Evolutionary conservation across 2,113 vertebrate genomes (phyloP), one percentile per base, ranked within the genome.

Genomic region (Tragelaphus buxtoni): DNA sequence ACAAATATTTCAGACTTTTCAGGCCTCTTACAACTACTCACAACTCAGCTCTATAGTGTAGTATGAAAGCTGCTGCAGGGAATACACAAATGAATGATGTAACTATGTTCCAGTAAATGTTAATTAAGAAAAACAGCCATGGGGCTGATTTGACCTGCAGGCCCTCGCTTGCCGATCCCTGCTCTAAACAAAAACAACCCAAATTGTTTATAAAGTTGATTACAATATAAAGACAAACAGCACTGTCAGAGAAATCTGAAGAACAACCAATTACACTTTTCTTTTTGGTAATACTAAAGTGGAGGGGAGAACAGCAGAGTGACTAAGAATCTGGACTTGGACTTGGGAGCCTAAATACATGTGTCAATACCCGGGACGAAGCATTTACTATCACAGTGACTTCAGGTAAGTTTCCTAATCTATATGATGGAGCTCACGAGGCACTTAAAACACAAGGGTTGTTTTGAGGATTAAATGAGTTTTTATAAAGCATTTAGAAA

Each of bases 401-500:
- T 51, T 65, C 63, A 79, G 55, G 2, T 47, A 96, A 81, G 20
- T 95, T 96, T 94, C 51, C 11, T 94, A 32, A 91, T 51, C 9
- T 88, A 55, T 53, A 49, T 5, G 45, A 74, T 61, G 6, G 49
- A 93, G 17, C 13, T 95, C 60, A 93, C 6, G 32, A 63, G 83
- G 13, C 60, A 53, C 4, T 9, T 65, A 60, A 3, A 61, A 87
- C 26, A 84, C 0, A 60, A 72, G 8, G 82, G 5, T n/a, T 55
- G 26, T 55, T 72, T 16, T 65, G 20, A 60, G 42, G 12, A 77
- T 60, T 91, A 77, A 65, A 65, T 76, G 7, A 32, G 4, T 76
- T 92, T 86, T 91, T 91, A 86, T 26, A 79, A 95, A 56, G 28
- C 35, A 87, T 42, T 88, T 91, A 92, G 69, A 22, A 84, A 81